A percentile compares a stretch with the other conserved stretches of the same genome.
Conservation (phyloP, 2,797 vertebrate species). For the Lemur catta region DNA sequence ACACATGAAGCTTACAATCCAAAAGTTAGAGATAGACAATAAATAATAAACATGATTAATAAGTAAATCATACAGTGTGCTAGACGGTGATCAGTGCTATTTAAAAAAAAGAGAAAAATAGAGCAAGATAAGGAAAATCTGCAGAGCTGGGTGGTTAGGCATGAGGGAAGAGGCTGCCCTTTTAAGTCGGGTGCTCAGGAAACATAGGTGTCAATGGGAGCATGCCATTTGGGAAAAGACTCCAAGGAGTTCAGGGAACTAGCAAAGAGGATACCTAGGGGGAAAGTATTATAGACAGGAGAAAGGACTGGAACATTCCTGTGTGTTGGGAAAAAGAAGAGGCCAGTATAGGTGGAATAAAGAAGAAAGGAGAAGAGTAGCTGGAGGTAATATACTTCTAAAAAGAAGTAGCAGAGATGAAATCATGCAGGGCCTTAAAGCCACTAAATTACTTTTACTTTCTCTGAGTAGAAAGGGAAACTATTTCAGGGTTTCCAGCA, state of each 20-base stretch:
- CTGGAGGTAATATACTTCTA: neutral
- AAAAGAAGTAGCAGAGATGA: neutral
- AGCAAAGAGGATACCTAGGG: neutral
- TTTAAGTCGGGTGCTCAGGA: neutral
- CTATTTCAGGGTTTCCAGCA: neutral
- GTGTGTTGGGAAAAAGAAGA: neutral
- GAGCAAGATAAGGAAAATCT: neutral
- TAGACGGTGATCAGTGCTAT: neutral
- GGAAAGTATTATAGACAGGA: neutral
- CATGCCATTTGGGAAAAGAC: neutral
- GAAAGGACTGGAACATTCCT: neutral
- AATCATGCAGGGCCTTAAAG: neutral
- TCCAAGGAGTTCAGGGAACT: neutral
- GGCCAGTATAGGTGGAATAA: neutral
- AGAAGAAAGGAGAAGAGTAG: neutral
- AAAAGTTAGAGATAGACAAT: neutral
- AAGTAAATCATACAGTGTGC: neutral
- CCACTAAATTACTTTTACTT: neutral
- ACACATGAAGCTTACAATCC: neutral
- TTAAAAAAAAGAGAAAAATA: neutral
- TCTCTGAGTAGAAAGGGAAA: neutral
- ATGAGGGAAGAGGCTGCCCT: neutral
- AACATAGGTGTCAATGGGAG: neutral
- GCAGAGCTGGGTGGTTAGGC: neutral
- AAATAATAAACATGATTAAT: neutral